Conservation (phyloP, 2,888 invertebrate species). For the Lasioglossum villosulum region DNA sequence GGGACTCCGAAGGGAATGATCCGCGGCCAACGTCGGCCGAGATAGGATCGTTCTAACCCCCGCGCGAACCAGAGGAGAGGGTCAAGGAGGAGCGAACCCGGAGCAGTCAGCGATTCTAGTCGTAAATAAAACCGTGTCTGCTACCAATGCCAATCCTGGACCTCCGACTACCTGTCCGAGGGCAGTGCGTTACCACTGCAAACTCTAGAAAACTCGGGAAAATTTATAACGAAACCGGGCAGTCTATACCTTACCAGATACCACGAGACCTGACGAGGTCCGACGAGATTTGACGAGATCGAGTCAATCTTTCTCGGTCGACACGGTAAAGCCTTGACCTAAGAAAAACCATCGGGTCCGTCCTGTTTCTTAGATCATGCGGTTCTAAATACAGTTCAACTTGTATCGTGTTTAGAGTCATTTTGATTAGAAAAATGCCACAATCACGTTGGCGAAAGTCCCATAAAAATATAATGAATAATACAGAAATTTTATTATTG, state of each 20-base stretch:
- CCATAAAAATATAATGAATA: too few species aligned
- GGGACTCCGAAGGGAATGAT: conserved; percentile 79
- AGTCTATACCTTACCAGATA: not conserved
- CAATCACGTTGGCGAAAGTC: too few species aligned
- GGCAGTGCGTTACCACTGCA: not conserved
- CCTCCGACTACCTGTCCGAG: conserved; percentile 30
- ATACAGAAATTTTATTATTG: too few species aligned
- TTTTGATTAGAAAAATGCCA: too few species aligned
- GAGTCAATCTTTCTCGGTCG: not conserved
- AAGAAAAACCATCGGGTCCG: too few species aligned
- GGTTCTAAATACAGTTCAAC: too few species aligned
- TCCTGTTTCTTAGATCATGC: too few species aligned
- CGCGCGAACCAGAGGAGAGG: conserved; percentile 68
- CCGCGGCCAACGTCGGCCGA: conserved; percentile 73
- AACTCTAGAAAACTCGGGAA: not conserved
- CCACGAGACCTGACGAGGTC: not conserved
- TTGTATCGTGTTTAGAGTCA: too few species aligned
- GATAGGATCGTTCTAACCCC: conserved; percentile 83
- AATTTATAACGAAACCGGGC: conserved; percentile 7
- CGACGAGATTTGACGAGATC: not conserved
- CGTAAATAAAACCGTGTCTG: conserved; percentile 80
- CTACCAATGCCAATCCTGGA: conserved; percentile 79
- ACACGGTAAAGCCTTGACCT: too few species aligned
- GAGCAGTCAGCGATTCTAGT: conserved; percentile 78
- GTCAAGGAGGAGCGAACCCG: conserved; percentile 81